Base-by-base conservation (phyloP, 1,140 invertebrate genomes). In the Diorhabda sublineata region DNA sequence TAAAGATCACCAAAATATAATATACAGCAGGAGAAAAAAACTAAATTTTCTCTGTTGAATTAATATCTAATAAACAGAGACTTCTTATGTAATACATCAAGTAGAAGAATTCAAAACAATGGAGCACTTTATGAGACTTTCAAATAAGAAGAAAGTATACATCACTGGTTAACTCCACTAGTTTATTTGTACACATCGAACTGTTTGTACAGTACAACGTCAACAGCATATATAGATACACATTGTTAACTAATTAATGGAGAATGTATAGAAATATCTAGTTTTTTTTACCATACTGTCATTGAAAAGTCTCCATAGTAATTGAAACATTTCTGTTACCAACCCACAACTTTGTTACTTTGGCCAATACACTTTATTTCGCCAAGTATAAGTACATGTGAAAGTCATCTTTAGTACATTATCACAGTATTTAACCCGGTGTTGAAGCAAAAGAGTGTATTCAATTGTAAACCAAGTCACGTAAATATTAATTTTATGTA, bases 341-440 rank as follows among this genome's bases (percentile, higher is more conserved):
- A 64, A 45, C 8, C 41, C n/a, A n/a, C 5, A 41, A 47, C 45
- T 11, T n/a, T 45, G 8, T 9, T 44, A 47, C 63, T 64, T 56
- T 64, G 63, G 63, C 63, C 26, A 26, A 44, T 42, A 8, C 63
- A n/a, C 63, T 26, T n/a, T 62, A 43, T 62, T 62, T 44, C 47
- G 64, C 64, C 58, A 59, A 67, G 45, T 26, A 60, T 67, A 67
- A 67, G 65, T 67, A 67, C 65, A 59, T 58, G 65, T 61, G 58
- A 67, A 67, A 72, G 63, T 68, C 68, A 68, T 77, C 76, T 78
- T 81, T 80, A 80, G 76, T 80, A 78, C 78, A 80, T 78, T 81
- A 81, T 81, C 80, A 81, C 80, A 81, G 80, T 81, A 76, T 78
- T 78, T 78, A 78, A 76, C 76, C 76, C 78, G 76, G 78, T 78